phyloP scores from a whole-genome alignment of 2,888 invertebrate species.

The Tridacna gigas region DNA sequence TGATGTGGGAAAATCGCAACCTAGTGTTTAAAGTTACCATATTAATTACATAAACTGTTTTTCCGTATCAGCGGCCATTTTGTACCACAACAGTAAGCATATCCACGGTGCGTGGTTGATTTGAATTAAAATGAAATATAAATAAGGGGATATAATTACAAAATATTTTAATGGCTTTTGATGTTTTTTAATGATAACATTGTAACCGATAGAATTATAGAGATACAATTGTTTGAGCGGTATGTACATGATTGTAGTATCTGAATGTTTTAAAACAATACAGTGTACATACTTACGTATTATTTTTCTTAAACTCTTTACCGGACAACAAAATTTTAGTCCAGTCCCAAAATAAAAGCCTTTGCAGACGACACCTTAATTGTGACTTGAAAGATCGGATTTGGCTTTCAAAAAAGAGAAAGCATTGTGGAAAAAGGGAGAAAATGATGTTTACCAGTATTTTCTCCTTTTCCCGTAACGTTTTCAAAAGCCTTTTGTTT shows the following conservation, averaged over 20 bases:
- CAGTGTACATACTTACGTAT: no score
- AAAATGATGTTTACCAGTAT: no score
- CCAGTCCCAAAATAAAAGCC: no score
- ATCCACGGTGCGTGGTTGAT: constrained; percentile 18
- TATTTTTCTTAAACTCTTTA: no score
- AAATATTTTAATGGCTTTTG: constrained; percentile 25
- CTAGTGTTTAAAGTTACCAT: constrained; percentile 7
- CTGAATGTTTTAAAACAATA: no score
- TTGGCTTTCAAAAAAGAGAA: no score
- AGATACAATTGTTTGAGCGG: constrained; percentile 14
- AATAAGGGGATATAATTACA: constrained; percentile 26
- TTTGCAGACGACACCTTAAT: no score
- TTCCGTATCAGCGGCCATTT: background rate
- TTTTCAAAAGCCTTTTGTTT: no score
- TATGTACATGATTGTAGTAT: background rate
- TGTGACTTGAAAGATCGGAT: no score
- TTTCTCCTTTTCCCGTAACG: no score
- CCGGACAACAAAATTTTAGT: no score
- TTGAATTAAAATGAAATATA: constrained; percentile 29
- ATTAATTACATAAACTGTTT: constrained; percentile 13
- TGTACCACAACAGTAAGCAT: constrained; percentile 4
- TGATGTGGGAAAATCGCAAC: constrained; percentile 11
- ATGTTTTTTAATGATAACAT: constrained; percentile 16
- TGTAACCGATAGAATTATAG: background rate
- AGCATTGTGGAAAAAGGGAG: no score